phyloP scores from a whole-genome alignment of 2,888 invertebrate species.

The Tetrapedia diversipes region DNA sequence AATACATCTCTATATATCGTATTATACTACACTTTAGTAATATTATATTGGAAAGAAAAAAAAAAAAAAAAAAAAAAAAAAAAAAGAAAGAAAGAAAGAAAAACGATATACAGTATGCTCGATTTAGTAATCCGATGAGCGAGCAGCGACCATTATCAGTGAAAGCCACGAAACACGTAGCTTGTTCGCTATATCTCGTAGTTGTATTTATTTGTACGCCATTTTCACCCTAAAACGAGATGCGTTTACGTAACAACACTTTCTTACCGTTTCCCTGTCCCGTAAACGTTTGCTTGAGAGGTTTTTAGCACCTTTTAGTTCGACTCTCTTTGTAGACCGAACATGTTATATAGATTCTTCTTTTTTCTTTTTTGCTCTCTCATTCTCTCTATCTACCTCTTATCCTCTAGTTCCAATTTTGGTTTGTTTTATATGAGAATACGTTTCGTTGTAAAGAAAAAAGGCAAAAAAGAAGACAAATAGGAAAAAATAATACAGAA shows the following conservation, averaged over 20 bases:
- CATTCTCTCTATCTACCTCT: not conserved
- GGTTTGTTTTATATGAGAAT: not conserved
- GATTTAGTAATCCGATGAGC: conserved; percentile 78
- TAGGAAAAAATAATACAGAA: not conserved
- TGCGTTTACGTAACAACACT: conserved; percentile 67
- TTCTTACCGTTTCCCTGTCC: conserved; percentile 72
- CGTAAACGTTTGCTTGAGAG: conserved; percentile 73
- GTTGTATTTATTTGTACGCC: conserved; percentile 51
- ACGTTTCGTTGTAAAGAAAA: conserved; percentile 15
- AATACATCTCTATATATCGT: conserved; percentile 49
- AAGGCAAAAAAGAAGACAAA: not conserved
- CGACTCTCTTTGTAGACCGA: conserved; percentile 14
- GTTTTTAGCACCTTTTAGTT: conserved; percentile 40
- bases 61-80: not conserved
- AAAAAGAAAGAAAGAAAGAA: too few relatives aligned
- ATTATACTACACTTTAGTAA: too few relatives aligned
- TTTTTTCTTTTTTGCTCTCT: not conserved
- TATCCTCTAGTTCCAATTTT: not conserved
- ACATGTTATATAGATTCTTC: not conserved
- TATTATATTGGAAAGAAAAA: conserved; percentile 1
- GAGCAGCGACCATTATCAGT: conserved; percentile 83
- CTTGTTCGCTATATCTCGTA: conserved; percentile 62
- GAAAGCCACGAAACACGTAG: conserved; percentile 77
- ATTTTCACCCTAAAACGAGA: conserved; percentile 59
- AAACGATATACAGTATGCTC: conserved; percentile 53